Evolutionary conservation across 1,140 invertebrate species (phyloP).

Genomic region (Calephelis virginiensis): DNA sequence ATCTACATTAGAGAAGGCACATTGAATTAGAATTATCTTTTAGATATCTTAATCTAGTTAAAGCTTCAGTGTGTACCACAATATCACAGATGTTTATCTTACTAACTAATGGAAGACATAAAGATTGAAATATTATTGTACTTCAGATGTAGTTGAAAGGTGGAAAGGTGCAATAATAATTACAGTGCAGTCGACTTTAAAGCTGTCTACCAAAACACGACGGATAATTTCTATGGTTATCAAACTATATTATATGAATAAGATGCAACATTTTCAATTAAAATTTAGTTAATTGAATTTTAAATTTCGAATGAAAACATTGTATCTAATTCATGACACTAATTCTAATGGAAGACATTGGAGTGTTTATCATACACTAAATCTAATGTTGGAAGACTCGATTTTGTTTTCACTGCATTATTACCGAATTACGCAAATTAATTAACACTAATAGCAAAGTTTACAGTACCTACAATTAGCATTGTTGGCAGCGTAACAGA

Average conservation of each 20-base stretch:
- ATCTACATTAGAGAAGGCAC: too few relatives aligned
- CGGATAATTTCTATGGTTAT: slow-evolving; percentile 60
- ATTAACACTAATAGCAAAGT: slow-evolving; percentile 54
- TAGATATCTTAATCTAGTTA: slow-evolving; percentile 51
- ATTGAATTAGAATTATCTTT: too few relatives aligned
- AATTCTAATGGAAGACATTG: slow-evolving; percentile 73
- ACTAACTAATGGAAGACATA: slow-evolving; percentile 64
- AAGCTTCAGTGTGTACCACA: slow-evolving; percentile 54
- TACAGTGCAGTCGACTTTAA: slow-evolving; percentile 73
- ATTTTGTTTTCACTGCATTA: slow-evolving; percentile 75
- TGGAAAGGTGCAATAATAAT: slow-evolving; percentile 58
- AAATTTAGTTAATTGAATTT: background rate
- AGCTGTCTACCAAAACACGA: slow-evolving; percentile 77
- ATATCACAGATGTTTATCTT: slow-evolving; percentile 66
- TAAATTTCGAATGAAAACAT: slow-evolving; percentile 22
- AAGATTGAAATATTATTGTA: slow-evolving; percentile 31
- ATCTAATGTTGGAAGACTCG: slow-evolving; percentile 73
- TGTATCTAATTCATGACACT: slow-evolving; percentile 43
- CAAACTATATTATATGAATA: slow-evolving; percentile 26
- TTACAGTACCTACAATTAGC: slow-evolving; percentile 69
- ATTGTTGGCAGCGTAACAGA: slow-evolving; percentile 60
- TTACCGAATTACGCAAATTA: slow-evolving; percentile 46
- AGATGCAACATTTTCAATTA: slow-evolving; percentile 8
- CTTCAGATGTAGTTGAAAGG: slow-evolving; percentile 30
- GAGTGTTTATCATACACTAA: slow-evolving; percentile 57